Percentiles rank a stretch among this genome's conserved stretches.
phyloP scores from a whole-genome alignment of 2,797 vertebrate species.

The Sebastes steindachneri region DNA sequence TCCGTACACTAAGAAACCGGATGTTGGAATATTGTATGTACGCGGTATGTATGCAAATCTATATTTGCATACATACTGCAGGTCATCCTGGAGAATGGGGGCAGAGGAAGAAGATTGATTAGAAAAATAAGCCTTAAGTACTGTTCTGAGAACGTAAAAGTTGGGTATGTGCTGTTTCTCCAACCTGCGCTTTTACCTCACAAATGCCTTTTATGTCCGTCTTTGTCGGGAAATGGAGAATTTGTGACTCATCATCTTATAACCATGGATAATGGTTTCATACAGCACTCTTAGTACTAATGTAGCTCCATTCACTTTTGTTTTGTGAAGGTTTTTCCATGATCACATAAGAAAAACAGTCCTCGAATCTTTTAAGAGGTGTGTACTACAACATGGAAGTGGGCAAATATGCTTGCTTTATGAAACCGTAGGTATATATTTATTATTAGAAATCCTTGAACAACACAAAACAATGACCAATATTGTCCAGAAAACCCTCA shows the following conservation, averaged over 20 bases:
- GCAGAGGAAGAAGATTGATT: slow-evolving; percentile 6
- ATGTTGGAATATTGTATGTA: slow-evolving; percentile 24
- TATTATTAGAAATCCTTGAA: too few relatives aligned
- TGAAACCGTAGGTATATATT: too few relatives aligned
- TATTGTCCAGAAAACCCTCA: too few relatives aligned
- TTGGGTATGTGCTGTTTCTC: not conserved
- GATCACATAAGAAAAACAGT: slow-evolving; percentile 2
- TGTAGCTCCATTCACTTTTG: not conserved
- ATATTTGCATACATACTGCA: slow-evolving; percentile 50
- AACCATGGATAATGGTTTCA: slow-evolving; percentile 35
- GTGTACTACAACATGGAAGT: not conserved
- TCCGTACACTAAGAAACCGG: slow-evolving; percentile 40
- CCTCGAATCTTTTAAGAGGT: slow-evolving; percentile 8
- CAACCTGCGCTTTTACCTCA: not conserved
- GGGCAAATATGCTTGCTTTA: too few relatives aligned
- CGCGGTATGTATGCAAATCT: not conserved
- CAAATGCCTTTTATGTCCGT: slow-evolving; percentile 16
- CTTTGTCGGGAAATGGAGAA: slow-evolving; percentile 38
- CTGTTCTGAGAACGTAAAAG: not conserved
- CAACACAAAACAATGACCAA: too few relatives aligned
- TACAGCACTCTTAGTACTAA: not conserved
- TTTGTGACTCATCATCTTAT: slow-evolving; percentile 41
- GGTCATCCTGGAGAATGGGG: slow-evolving; percentile 28
- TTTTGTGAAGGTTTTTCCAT: not conserved
- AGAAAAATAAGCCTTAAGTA: slow-evolving; percentile 3